phyloP scores from a whole-genome alignment of 2,888 invertebrate species.

The Tholera decimalis region DNA sequence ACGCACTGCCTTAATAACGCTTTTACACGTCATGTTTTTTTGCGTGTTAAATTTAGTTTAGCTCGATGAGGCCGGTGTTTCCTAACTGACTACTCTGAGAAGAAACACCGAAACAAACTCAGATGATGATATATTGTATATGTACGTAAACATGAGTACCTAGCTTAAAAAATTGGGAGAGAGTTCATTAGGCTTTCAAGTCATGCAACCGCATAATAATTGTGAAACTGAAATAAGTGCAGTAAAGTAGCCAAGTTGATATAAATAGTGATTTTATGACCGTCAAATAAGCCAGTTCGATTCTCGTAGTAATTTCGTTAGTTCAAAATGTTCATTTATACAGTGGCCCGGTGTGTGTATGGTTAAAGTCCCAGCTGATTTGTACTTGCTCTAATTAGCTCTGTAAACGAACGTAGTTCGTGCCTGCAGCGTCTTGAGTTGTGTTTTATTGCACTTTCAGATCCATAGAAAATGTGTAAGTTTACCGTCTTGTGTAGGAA shows the following conservation, averaged over 20 bases:
- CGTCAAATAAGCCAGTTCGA: background rate
- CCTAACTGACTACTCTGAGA: too few relatives aligned
- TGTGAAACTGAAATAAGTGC: too few relatives aligned
- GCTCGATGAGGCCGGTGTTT: too few relatives aligned
- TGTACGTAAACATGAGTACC: too few relatives aligned
- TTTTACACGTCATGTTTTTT: too few relatives aligned
- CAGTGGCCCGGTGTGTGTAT: conserved; percentile 10
- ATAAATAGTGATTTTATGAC: background rate
- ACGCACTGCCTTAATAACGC: too few relatives aligned
- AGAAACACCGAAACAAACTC: too few relatives aligned
- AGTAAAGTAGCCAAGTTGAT: background rate
- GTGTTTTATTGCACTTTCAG: conserved; percentile 40
- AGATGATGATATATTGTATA: too few relatives aligned
- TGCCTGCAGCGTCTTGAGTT: conserved; percentile 33
- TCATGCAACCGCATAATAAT: too few relatives aligned
- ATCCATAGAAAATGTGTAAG: conserved; percentile 31
- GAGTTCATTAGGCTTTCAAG: too few relatives aligned
- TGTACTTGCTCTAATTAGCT: conserved; percentile 47
- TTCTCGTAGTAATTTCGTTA: background rate
- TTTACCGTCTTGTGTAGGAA: background rate
- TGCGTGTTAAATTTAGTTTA: too few relatives aligned
- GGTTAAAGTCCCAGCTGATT: conserved; percentile 45
- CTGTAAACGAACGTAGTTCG: conserved; percentile 37
- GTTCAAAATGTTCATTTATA: conserved; percentile 23
- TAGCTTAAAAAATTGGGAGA: too few relatives aligned